Evolutionary conservation across 2,888 invertebrate species (phyloP), one percentile per base, ranked within the genome.

Genomic region (Chrysomela aeneicollis): DNA sequence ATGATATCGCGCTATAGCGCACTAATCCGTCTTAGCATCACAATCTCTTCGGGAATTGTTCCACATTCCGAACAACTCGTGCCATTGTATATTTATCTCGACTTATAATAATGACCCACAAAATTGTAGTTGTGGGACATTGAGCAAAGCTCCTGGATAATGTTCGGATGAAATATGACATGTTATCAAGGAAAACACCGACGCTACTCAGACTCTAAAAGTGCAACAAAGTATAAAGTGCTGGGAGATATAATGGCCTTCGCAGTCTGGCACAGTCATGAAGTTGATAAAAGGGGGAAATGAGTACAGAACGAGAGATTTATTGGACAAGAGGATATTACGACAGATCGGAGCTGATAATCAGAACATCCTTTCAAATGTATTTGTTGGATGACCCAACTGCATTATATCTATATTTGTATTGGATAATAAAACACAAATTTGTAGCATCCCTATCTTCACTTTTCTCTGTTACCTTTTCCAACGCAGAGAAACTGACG

Each of bases 111-210:
- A 42, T n/a, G 15, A 42, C 42, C 42, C 2, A 15, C 42, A 42
- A 35, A 35, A 9, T 35, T 35, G 10, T 35, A 10, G 35, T 35
- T 53, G 32, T 53, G 18, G 49, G 18, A 59, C 49, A 15, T 50
- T 50, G 49, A 10, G 35, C 50, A 37, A 30, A 59, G 49, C 22
- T 35, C n/a, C 55, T 21, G 55, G 50, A 50, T 62, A 62, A 57
- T 55, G 55, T 54, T 18, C 37, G 61, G 50, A 55, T 62, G 50
- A 62, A 55, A 55, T 62, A 62, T 62, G 37, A 26, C 26, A 18
- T 32, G 57, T 30, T 42, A 59, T 59, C 59, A 35, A 12, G n/a
- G 37, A 37, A 54, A 54, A 54, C 35, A 54, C 12, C 42, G 37
- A 17, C 10, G 21, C 54, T 35, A 37, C 21, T 54, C 10, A 21